Conservation (phyloP, 2,888 invertebrate species). For the Parnassius mnemosyne region DNA sequence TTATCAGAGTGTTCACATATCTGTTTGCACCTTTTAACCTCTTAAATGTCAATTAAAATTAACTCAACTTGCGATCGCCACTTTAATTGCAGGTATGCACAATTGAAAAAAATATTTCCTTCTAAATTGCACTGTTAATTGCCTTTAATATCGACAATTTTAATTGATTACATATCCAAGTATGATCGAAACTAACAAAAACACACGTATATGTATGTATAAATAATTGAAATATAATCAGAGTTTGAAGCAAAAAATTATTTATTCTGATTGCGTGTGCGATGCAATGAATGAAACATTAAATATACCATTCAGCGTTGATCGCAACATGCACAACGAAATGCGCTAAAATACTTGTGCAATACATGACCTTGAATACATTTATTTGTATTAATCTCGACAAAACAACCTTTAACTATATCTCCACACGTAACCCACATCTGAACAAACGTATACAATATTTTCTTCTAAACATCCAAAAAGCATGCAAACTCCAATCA, state of each 20-base stretch:
- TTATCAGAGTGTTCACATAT: no score
- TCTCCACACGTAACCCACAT: slow-evolving; percentile 9
- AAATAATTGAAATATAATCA: no score
- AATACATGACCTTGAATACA: slow-evolving; percentile 1
- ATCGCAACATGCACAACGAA: neutral
- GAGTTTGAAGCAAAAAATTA: no score
- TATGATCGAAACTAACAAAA: neutral
- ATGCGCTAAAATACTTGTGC: slow-evolving; percentile 4
- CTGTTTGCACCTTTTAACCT: no score
- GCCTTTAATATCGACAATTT: slow-evolving; percentile 5
- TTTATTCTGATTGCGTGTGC: neutral
- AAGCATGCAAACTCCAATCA: slow-evolving; percentile 63
- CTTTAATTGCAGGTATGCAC: neutral
- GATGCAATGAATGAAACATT: slow-evolving; percentile 4
- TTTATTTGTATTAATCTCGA: slow-evolving; percentile 13
- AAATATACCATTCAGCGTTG: neutral
- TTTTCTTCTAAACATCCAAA: slow-evolving; percentile 6
- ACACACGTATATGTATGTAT: no score
- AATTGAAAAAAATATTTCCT: slow-evolving; percentile 8
- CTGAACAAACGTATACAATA: neutral
- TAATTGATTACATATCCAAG: slow-evolving; percentile 6
- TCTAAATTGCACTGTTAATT: slow-evolving; percentile 19
- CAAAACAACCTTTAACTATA: slow-evolving; percentile 18
- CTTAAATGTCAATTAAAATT: neutral
- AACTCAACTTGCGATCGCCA: slow-evolving; percentile 7